Evolutionary conservation across 2,888 invertebrate genomes (phyloP), one percentile per base, ranked within the genome.

Genomic region (Lithophane socia): DNA sequence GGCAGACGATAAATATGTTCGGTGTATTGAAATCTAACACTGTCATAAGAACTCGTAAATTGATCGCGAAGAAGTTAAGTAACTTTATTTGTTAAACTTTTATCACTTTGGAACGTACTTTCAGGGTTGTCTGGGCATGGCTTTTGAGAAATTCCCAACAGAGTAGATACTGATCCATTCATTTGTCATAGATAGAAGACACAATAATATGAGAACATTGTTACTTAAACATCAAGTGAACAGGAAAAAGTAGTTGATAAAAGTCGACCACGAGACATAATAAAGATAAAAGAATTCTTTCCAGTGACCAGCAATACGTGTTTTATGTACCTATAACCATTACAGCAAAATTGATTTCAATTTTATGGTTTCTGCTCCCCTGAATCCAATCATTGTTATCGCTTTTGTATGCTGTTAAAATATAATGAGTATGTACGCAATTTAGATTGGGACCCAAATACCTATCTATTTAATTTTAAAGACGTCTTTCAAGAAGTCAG

Each of bases 351-450:
- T 96, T 96, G 95, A 96, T 96, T 96, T 96, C 93, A 94, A 95
- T 96, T 96, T 96, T 96, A 96, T 96, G 95, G 95, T 95, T 95
- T 96, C 94, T 95, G 95, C 94, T 95, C 93, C 92, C 94, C 94
- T 94, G 96, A 95, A 96, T 95, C 95, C 96, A 96, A 96, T 96
- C 95, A 96, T 93, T 94, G 95, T 94, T 96, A 96, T 96, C 96
- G 96, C 93, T 92, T 91, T 90, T 92, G 93, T 94, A 90, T 93
- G 94, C 94, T 93, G 94, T 96, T 95, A 94, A 96, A 96, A 93
- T 94, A 93, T 95, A 94, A 96, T 95, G 93, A 95, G 83, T 86
- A 92, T 92, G 91, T 92, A 91, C 91, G 91, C 93, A 92, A 93
- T 94, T 94, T 92, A 91, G 91, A 92, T 92, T 91, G 88, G 90